Evolutionary conservation across 2,113 vertebrate genomes (phyloP).

Genomic region (Columba livia): DNA sequence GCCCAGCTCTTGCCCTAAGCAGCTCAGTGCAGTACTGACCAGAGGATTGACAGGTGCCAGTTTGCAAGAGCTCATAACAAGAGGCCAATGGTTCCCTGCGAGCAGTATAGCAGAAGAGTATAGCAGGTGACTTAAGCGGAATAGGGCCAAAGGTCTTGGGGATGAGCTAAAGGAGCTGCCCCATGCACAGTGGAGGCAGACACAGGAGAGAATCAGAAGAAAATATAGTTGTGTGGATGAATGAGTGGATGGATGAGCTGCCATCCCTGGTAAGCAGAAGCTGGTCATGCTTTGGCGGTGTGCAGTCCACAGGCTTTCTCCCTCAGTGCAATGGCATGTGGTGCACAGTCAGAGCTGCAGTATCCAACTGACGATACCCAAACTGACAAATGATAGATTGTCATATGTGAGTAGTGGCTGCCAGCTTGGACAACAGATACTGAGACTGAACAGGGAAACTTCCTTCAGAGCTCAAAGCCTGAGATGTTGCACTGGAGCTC

Average conservation of each 20-base stretch:
- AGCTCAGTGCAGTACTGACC: background rate
- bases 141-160: background rate
- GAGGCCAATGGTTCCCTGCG: background rate
- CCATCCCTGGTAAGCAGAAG: background rate
- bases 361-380: background rate
- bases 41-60: background rate
- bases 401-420: background rate
- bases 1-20: background rate
- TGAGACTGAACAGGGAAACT: background rate
- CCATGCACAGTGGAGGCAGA: background rate
- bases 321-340: background rate
- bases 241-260: background rate
- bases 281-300: fast-evolving
- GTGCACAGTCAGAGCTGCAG: background rate
- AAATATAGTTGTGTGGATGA: background rate
- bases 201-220: background rate
- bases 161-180: background rate
- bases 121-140: background rate
- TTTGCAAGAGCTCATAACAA: background rate
- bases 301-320: background rate
- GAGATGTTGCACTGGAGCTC: background rate
- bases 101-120: background rate
- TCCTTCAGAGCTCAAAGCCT: background rate
- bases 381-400: background rate
- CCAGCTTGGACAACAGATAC: background rate